These are phyloP conservation scores for Agrochola litura DNA, from an alignment of 2,888 invertebrate species.

Conservation along the genomic window DNA sequence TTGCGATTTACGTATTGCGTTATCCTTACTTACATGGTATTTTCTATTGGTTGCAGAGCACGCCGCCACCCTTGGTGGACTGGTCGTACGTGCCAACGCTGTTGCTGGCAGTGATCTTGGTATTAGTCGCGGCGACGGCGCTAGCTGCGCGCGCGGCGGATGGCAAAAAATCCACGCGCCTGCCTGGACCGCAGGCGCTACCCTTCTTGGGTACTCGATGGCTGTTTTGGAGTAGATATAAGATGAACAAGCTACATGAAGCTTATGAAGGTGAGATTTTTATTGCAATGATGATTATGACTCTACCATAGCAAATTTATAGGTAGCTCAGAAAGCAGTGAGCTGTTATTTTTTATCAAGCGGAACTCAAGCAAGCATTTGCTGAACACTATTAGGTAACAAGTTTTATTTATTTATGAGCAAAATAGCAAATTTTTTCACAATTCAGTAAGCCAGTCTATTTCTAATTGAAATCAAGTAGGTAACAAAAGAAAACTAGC, in stretches of 20 bases:
- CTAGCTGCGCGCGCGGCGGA: constrained; percentile 76
- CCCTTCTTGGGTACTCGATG: constrained; percentile 95
- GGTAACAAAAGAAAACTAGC: background rate
- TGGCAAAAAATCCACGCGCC: constrained; percentile 75
- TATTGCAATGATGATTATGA: background rate
- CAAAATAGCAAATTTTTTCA: background rate
- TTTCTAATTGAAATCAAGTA: background rate
- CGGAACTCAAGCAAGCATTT: background rate
- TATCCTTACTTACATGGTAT: constrained; percentile 1
- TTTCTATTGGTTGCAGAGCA: constrained; percentile 71
- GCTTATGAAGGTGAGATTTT: constrained; percentile 93
- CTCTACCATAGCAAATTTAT: background rate
- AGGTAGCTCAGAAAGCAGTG: background rate
- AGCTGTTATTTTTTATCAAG: background rate
- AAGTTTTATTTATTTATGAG: background rate
- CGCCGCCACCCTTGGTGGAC: constrained; percentile 83
- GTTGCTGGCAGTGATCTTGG: constrained; percentile 78
- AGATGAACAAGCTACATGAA: constrained; percentile 94
- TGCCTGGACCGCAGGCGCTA: constrained; percentile 94
- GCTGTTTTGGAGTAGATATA: constrained; percentile 93
- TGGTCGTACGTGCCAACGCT: constrained; percentile 86
- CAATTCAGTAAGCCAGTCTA: background rate
- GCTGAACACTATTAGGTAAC: background rate
- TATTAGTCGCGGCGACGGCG: constrained; percentile 79
- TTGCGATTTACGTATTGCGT: background rate